Evolutionary conservation across 2,797 vertebrate genomes (phyloP).

Genomic region (Rhinichthys osculus): DNA sequence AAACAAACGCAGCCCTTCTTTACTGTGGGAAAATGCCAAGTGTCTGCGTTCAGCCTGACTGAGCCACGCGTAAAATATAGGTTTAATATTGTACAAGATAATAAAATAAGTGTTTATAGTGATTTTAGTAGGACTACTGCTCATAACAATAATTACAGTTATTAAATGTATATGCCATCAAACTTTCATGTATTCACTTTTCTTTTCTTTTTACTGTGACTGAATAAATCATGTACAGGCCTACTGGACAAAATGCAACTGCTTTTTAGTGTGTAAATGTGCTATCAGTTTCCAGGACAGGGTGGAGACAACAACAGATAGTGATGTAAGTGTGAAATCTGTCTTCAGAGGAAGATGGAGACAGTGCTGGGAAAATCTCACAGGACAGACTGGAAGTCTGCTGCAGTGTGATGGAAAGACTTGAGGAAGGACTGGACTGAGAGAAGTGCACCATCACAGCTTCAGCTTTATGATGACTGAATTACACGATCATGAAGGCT

Average conservation of each 20-base stretch:
- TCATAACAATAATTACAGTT: constrained; percentile 1
- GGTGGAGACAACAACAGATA: constrained; percentile 36
- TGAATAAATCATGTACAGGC: background rate
- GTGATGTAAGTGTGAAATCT: constrained; percentile 57
- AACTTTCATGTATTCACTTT: too few relatives aligned
- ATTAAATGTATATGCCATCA: background rate
- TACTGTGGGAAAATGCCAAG: constrained; percentile 40
- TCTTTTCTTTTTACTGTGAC: background rate
- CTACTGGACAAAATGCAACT: background rate
- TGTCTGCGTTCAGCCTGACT: background rate
- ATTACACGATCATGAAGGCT: background rate
- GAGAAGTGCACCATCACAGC: background rate
- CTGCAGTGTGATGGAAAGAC: constrained; percentile 24
- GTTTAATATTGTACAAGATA: background rate
- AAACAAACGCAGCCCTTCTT: constrained; percentile 54
- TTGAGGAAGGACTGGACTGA: constrained; percentile 42
- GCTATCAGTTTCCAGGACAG: constrained; percentile 8
- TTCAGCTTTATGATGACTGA: constrained; percentile 2
- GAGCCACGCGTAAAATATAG: background rate
- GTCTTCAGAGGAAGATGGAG: constrained; percentile 51
- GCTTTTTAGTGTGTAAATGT: background rate
- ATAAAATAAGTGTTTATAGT: background rate
- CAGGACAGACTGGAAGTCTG: constrained; percentile 41
- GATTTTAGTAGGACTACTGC: background rate
- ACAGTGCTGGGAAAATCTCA: constrained; percentile 36